Conservation (phyloP, 35 echinoderm and acorn worm species). For the Lytechinus variegatus region DNA sequence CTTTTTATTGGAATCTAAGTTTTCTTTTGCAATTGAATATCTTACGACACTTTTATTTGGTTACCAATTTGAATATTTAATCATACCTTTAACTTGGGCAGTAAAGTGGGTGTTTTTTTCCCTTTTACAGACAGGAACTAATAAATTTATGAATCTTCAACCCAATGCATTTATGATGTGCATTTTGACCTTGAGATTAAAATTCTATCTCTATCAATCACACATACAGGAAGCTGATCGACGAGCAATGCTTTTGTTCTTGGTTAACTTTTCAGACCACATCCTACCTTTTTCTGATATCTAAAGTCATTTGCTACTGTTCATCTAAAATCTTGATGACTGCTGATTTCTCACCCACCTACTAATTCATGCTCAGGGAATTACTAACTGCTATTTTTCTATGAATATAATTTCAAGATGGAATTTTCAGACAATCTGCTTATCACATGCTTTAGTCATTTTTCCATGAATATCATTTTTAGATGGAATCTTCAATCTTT, state of each 20-base stretch:
- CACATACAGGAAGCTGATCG: background rate
- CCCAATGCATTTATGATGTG: constrained; percentile 16
- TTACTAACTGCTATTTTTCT: background rate
- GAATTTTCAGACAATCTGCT: background rate
- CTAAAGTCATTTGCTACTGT: background rate
- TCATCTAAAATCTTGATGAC: background rate
- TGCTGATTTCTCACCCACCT: background rate
- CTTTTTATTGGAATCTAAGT: background rate
- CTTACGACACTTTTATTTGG: background rate
- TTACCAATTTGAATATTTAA: background rate
- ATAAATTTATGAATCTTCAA: constrained; percentile 5
- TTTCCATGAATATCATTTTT: too few species aligned
- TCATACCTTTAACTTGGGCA: background rate
- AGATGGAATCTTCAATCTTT: too few species aligned
- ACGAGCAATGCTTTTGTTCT: background rate
- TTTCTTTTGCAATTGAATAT: background rate
- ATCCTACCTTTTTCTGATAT: background rate
- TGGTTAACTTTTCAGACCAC: background rate
- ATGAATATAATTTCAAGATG: background rate
- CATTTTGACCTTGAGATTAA: constrained; percentile 23
- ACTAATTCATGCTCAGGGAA: background rate
- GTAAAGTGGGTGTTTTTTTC: background rate
- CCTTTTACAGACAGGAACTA: constrained; percentile 11
- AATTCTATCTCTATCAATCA: background rate
- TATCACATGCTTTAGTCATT: too few species aligned